Evolutionary conservation across 2,797 vertebrate species (phyloP).

Genomic region (Helicolenus hilgendorfi): DNA sequence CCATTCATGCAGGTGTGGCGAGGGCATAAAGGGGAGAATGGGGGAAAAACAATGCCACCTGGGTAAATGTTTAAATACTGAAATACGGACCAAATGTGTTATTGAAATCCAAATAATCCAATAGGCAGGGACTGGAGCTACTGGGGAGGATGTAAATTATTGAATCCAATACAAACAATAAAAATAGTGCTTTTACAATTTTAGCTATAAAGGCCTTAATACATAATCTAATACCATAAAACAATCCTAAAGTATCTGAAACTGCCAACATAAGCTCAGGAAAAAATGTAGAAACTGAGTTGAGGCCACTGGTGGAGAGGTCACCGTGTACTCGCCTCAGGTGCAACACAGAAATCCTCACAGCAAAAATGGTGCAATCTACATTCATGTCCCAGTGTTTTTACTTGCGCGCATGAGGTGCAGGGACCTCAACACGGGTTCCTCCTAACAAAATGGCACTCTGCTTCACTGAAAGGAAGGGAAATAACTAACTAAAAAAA

Average conservation of each 20-base stretch:
- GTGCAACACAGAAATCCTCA: neutral
- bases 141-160: neutral
- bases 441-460: neutral
- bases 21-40: neutral
- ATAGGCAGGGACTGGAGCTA: neutral
- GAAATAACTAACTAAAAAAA: neutral
- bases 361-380: neutral
- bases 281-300: neutral
- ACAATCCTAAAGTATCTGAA: neutral
- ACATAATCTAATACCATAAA: neutral
- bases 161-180: neutral
- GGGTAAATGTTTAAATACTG: neutral
- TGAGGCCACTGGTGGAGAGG: neutral
- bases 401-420: neutral
- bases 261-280: neutral
- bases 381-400: neutral
- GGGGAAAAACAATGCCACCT: neutral
- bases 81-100: neutral
- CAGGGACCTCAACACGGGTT: neutral
- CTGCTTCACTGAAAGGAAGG: neutral
- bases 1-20: neutral
- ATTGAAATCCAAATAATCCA: neutral
- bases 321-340: neutral
- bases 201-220: neutral
- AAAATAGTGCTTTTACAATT: neutral